phyloP scores from a whole-genome alignment of 2,113 vertebrate species.

The Aegotheles bennettii region DNA sequence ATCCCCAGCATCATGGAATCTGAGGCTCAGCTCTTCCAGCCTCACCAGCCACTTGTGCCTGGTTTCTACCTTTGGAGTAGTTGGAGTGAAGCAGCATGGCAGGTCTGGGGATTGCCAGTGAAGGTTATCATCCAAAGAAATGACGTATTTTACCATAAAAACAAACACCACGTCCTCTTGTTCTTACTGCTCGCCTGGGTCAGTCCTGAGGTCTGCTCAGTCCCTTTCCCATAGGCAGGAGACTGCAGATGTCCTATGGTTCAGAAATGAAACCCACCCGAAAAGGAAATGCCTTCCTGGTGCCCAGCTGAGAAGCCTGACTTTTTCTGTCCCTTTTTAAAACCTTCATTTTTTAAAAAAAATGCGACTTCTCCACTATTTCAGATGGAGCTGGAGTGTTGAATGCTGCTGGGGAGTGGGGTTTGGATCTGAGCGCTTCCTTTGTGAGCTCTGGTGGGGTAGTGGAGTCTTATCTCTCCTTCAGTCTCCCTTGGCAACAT shows the following conservation, averaged over 20 bases:
- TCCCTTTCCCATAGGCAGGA: background rate
- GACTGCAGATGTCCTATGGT: background rate
- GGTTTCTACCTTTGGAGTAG: background rate
- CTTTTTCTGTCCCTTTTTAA: background rate
- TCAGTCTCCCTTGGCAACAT: constrained; percentile 26
- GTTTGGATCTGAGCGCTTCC: background rate
- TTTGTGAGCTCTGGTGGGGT: background rate
- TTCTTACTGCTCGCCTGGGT: background rate
- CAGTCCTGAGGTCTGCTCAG: background rate
- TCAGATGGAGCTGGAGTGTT: background rate
- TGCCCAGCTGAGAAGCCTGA: background rate
- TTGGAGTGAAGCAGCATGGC: background rate
- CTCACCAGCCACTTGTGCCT: background rate
- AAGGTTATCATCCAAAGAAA: background rate
- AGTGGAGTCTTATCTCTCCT: background rate
- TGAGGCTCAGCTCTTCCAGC: background rate
- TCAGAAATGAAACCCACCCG: background rate
- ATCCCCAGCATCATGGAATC: accelerated
- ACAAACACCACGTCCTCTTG: background rate
- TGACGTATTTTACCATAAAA: background rate
- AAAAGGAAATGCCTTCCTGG: background rate
- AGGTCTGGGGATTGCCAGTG: background rate
- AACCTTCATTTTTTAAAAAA: background rate
- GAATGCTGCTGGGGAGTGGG: background rate
- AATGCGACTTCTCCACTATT: background rate